A percentile compares a stretch with the other conserved stretches of the same genome.
Evolutionary conservation across 2,113 vertebrate genomes (phyloP).

Genomic region (Thalassoma bifasciatum): DNA sequence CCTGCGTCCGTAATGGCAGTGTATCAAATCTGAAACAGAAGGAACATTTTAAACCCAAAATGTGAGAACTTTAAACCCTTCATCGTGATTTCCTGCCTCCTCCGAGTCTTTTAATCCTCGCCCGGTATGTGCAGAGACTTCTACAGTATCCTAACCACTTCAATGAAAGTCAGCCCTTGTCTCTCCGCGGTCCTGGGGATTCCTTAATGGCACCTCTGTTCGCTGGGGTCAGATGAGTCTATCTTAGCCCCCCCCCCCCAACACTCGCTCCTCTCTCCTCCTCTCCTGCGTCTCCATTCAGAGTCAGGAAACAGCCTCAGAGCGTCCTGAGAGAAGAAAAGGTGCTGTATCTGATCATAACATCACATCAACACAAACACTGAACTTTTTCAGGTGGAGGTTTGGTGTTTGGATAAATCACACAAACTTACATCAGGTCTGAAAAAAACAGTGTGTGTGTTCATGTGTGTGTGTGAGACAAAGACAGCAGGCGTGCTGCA

Average conservation of each 20-base stretch:
- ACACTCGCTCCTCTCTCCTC: not conserved
- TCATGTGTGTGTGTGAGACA: slow-evolving; percentile 43
- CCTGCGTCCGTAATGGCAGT: too few species aligned
- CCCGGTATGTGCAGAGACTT: slow-evolving; percentile 55
- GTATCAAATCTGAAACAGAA: too few species aligned
- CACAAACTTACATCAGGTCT: slow-evolving; percentile 61
- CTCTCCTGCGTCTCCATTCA: slow-evolving; percentile 74
- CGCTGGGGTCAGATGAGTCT: slow-evolving; percentile 77
- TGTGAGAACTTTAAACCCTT: slow-evolving; percentile 13
- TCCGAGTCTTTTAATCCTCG: slow-evolving; percentile 36
- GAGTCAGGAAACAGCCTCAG: slow-evolving; percentile 78
- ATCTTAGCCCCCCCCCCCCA: slow-evolving; percentile 54
- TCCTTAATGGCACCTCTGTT: slow-evolving; percentile 83
- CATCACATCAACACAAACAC: slow-evolving; percentile 63
- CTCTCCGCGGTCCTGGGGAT: slow-evolving; percentile 50
- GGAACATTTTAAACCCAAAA: not conserved
- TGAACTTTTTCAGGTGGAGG: slow-evolving; percentile 55
- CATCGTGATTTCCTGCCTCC: not conserved
- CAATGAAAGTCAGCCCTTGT: slow-evolving; percentile 77
- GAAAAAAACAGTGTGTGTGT: too few species aligned
- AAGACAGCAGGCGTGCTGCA: slow-evolving; percentile 50
- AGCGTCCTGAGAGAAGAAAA: slow-evolving; percentile 73
- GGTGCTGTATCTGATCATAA: slow-evolving; percentile 79
- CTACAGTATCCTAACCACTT: slow-evolving; percentile 61
- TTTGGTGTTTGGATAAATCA: slow-evolving; percentile 65